Percentiles rank a stretch among this genome's conserved stretches.
phyloP scores from a whole-genome alignment of 2,797 vertebrate species.

The Salarias fasciatus region DNA sequence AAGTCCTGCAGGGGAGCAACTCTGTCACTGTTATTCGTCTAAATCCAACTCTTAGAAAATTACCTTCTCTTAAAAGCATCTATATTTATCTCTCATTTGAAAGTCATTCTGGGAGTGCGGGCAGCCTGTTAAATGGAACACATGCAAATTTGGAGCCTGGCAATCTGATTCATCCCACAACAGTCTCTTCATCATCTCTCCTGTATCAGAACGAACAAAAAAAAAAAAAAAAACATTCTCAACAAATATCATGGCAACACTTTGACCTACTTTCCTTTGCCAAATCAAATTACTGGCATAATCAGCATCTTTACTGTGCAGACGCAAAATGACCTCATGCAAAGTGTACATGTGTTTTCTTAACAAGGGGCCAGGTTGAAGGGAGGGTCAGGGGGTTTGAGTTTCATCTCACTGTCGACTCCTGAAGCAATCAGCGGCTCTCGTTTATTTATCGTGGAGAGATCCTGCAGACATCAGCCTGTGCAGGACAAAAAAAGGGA shows the following conservation, averaged over 20 bases:
- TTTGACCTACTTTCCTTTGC: conserved; percentile 46
- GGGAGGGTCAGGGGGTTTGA: conserved; percentile 24
- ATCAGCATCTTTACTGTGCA: conserved; percentile 41
- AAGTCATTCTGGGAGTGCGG: too few relatives aligned
- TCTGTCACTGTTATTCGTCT: too few relatives aligned
- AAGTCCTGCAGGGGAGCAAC: background rate
- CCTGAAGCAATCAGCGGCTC: background rate
- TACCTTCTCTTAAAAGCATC: too few relatives aligned
- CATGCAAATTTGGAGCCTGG: too few relatives aligned
- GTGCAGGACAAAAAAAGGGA: background rate
- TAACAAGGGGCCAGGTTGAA: conserved; percentile 50
- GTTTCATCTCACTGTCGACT: conserved; percentile 25
- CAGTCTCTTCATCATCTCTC: too few relatives aligned
- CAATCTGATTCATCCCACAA: too few relatives aligned
- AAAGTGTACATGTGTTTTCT: conserved; percentile 54
- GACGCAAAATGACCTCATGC: conserved; percentile 67
- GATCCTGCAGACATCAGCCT: background rate
- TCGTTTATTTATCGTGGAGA: background rate
- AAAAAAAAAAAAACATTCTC: conserved; percentile 15
- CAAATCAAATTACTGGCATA: conserved; percentile 37
- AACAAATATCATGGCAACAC: conserved; percentile 28
- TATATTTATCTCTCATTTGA: background rate
- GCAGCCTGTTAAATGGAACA: too few relatives aligned
- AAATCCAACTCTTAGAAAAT: too few relatives aligned
- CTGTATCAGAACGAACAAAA: background rate